These are phyloP conservation scores for Araneus ventricosus DNA, from an alignment of 1,140 invertebrate species.

Conservation along the genomic window DNA sequence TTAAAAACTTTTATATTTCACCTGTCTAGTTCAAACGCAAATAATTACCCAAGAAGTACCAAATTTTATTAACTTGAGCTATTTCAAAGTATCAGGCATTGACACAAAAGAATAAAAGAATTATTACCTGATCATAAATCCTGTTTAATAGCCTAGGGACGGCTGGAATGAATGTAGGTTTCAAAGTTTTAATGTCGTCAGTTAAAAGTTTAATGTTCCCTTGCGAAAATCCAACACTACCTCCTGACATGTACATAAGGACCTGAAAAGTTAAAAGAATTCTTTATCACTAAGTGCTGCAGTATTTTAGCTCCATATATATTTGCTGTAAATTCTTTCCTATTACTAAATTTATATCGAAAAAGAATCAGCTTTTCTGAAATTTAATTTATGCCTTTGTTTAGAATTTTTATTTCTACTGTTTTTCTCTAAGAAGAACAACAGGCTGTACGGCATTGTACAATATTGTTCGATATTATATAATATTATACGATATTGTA, in stretches of 20 bases:
- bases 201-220: conserved; percentile 94
- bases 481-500: too few relatives aligned
- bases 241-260: conserved; percentile 93
- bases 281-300: not conserved
- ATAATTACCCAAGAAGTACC: not conserved
- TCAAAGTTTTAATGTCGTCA: conserved; percentile 94
- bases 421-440: too few relatives aligned
- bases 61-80: not conserved
- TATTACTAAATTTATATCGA: too few relatives aligned
- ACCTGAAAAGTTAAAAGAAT: conserved; percentile 75
- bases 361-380: too few relatives aligned
- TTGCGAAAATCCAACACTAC: conserved; percentile 94
- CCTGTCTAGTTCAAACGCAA: too few relatives aligned
- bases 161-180: conserved; percentile 95
- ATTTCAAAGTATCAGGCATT: too few relatives aligned
- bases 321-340: too few relatives aligned
- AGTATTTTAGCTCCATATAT: not conserved
- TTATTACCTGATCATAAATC: conserved; percentile 89
- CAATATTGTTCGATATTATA: too few relatives aligned
- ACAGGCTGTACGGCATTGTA: too few relatives aligned
- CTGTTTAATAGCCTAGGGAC: conserved; percentile 96
- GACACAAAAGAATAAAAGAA: not conserved
- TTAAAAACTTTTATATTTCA: not conserved
- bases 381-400: too few relatives aligned
- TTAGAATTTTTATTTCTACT: too few relatives aligned